Conservation (phyloP, 2,113 vertebrate species). For the Panthera uncia region DNA sequence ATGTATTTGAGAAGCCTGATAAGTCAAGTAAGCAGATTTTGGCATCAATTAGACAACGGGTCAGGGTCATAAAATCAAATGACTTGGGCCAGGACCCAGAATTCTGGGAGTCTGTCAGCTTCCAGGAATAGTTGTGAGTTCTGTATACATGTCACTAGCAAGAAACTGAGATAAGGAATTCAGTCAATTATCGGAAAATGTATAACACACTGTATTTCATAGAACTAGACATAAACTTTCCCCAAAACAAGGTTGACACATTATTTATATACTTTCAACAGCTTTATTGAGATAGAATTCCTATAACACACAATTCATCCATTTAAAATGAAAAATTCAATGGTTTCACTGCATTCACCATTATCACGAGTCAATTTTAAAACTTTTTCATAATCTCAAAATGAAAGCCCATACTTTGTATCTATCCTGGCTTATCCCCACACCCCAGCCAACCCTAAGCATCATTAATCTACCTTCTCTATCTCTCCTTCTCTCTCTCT, state of each 20-base stretch:
- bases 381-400: not conserved
- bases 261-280: not conserved
- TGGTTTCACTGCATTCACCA: not conserved
- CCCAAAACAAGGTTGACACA: not conserved
- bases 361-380: not conserved
- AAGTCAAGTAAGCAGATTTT: not conserved
- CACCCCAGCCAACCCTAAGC: not conserved
- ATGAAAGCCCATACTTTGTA: not conserved
- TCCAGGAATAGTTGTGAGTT: not conserved
- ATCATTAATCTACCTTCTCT: not conserved
- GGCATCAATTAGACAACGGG: not conserved
- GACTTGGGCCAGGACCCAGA: not conserved
- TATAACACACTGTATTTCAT: not conserved
- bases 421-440: not conserved
- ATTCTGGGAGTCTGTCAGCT: not conserved
- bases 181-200: not conserved
- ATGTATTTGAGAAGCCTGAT: not conserved
- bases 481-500: not conserved
- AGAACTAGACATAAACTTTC: not conserved
- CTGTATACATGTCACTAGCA: not conserved
- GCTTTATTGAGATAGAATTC: not conserved
- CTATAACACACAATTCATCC: not conserved
- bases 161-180: not conserved
- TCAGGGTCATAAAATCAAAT: not conserved
- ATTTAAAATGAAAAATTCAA: not conserved